Evolutionary conservation across 2,797 vertebrate species (phyloP), one percentile per base, ranked within the genome.

Genomic region (Yasuhikotakia modesta): DNA sequence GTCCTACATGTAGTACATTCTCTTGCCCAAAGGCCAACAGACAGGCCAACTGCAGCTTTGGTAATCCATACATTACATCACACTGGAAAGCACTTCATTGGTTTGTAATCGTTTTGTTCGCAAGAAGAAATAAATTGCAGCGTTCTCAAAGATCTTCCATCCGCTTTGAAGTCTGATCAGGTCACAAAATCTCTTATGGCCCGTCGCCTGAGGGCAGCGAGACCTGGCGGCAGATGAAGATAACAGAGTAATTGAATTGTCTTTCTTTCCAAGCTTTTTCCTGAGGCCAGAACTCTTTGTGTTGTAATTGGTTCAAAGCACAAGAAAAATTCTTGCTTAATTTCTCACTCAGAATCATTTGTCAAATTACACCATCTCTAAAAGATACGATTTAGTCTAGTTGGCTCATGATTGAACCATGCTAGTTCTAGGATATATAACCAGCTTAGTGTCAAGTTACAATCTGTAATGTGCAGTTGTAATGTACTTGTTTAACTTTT

Each of bases 141-240:
- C 65, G 19, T 68, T 78, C 84, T 82, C 85, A 81, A 90, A 90
- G 74, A 81, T 61, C 78, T 68, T 80, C 27, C 77, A 78, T 63
- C 60, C 52, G 73, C 84, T 90, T 85, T 86, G 74, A 85, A 87
- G 86, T 87, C 12, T 5, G 87, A 73, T 81, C 17, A 70, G 86
- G 90, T 92, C 91, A 92, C 91, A 91, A 91, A 55, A 83, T 30
- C 83, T 78, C 85, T 88, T 64, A 80, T 79, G 84, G 82, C 71
- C 1, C 35, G 17, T 78, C 22, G 89, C 89, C 86, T 6, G 2
- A 48, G 66, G 88, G 90, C 85, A 43, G 81, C 30, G 76, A 76
- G 72, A 80, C 81, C 76, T 71, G 76, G 79, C 39, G 2, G 70
- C 32, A 88, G 83, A 90, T 88, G 55, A 27, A 32, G 86, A 91